Evolutionary conservation across 2,888 invertebrate genomes (phyloP), one percentile per base, ranked within the genome.

Genomic region (Epinotia ramella): DNA sequence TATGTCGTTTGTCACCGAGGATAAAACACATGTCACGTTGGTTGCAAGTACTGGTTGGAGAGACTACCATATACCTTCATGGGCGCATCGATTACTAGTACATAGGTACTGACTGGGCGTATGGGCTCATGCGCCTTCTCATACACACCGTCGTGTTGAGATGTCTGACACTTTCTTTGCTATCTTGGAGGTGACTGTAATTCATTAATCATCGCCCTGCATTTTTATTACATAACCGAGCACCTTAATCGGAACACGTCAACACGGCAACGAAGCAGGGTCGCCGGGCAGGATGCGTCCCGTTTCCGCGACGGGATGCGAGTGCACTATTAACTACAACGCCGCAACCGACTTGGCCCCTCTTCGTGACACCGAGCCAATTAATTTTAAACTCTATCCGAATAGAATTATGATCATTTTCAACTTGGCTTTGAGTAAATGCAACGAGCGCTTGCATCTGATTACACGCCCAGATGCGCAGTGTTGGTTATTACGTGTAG

Each of bases 251-350:
- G 62, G 62, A 33, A n/a, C 62, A 62, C 62, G 62, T 53, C n/a
- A 53, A 59, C n/a, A 20, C 65, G 59, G 12, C 20, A 24, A 59
- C 16, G 12, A 59, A 49, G 49, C 16, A 16, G 62, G 60, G 64
- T 66, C 53, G 44, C 20, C 49, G 16, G 49, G 53, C 85, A 85
- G 87, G 85, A 83, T 79, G 77, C 77, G 80, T 77, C 79, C 80
- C 81, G 83, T 84, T 86, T 87, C 88, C 88, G 86, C 82, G 80
- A 77, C 78, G 77, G 77, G 79, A 80, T 82, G 84, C 84, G 83
- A 78, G 79, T 82, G 82, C 81, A 85, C 82, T 85, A 84, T 81
- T 82, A 83, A 84, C 67, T 67, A 68, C 67, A 67, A 13, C 46
- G 64, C 57, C 67, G 67, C 67, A 67, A 20, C 56, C 59, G n/a